A percentile compares a stretch with the other conserved stretches of the same genome.
Conservation (phyloP, 2,797 vertebrate species). For the Lithobates pipiens region DNA sequence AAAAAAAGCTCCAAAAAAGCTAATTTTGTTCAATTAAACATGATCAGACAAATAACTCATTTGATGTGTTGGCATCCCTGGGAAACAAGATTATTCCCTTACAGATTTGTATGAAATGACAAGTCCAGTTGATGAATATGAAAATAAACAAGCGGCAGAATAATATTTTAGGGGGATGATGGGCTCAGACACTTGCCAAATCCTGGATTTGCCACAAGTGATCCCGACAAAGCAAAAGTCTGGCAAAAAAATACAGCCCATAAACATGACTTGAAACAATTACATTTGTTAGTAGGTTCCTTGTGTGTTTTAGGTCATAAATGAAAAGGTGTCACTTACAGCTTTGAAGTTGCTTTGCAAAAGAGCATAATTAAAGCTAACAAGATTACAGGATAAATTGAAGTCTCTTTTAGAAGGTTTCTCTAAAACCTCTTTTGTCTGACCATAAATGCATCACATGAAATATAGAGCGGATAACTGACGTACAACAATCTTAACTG, state of each 20-base stretch:
- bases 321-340: constrained; percentile 19
- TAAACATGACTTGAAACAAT: constrained; percentile 1
- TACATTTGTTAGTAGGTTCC: background rate
- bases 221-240: constrained; percentile 1
- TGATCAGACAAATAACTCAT: background rate
- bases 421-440: background rate
- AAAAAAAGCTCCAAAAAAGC: background rate
- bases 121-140: constrained; percentile 1
- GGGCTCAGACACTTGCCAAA: constrained; percentile 6
- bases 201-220: constrained; percentile 23
- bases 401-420: background rate
- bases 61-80: constrained; percentile 4
- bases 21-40: constrained; percentile 1
- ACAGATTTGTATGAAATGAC: constrained; percentile 8
- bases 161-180: constrained; percentile 3
- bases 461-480: background rate
- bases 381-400: constrained; percentile 13
- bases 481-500: background rate
- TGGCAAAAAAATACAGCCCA: background rate
- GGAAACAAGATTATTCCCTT: constrained; percentile 38
- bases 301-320: background rate
- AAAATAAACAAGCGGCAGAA: background rate
- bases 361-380: background rate
- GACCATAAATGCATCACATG: background rate
- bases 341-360: constrained; percentile 7